These are phyloP conservation scores for Oncorhynchus kisutch DNA, from an alignment of 2,113 vertebrate genomes.

Conservation along the genomic window DNA sequence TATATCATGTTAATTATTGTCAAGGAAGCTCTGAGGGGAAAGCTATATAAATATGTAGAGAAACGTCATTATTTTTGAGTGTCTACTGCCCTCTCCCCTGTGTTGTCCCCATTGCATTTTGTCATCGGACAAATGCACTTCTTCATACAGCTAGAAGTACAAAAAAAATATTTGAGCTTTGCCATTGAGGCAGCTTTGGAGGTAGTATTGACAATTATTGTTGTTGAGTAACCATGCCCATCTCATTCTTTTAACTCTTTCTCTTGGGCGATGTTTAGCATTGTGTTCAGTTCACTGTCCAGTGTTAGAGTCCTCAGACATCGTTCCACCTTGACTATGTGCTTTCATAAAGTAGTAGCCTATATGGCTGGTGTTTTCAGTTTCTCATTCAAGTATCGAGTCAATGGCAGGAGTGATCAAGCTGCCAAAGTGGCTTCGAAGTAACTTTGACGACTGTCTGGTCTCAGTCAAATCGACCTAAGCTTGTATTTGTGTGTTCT, in stretches of 20 bases:
- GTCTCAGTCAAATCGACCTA: neutral
- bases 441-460: neutral
- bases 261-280: slow-evolving; percentile 6
- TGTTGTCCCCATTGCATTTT: neutral
- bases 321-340: slow-evolving; percentile 13
- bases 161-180: neutral
- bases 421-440: neutral
- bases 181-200: neutral
- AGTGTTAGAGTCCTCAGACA: slow-evolving; percentile 31
- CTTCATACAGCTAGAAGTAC: neutral
- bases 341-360: slow-evolving; percentile 9
- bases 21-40: slow-evolving; percentile 12
- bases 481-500: slow-evolving; percentile 2
- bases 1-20: neutral
- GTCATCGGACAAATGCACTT: neutral
- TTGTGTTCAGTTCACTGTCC: slow-evolving; percentile 2
- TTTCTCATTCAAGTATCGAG: neutral
- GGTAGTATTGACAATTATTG: neutral
- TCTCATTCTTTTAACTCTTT: slow-evolving; percentile 25
- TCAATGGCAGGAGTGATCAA: slow-evolving; percentile 15
- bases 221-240: neutral
- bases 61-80: neutral
- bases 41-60: neutral
- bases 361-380: slow-evolving; percentile 6
- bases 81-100: neutral